Evolutionary conservation across 2,888 invertebrate species (phyloP).

Genomic region (Spatulosminthurus flaviceps): DNA sequence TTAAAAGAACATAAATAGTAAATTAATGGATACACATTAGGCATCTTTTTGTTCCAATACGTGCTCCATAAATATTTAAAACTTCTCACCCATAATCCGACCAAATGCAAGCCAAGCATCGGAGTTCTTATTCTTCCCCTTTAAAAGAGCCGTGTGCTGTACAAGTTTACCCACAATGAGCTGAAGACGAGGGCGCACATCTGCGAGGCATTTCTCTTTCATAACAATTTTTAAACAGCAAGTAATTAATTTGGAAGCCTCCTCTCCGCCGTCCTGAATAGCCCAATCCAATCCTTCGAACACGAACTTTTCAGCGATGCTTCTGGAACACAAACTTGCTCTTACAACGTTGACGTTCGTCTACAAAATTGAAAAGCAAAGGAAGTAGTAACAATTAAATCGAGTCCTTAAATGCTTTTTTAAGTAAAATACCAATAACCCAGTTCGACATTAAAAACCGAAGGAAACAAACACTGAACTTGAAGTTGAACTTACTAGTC

Average conservation of each 20-base stretch:
- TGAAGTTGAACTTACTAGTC: conserved; percentile 15
- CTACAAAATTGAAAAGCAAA: conserved; percentile 19
- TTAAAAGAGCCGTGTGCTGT: conserved; percentile 54
- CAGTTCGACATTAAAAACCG: too few relatives aligned
- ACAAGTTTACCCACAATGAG: conserved; percentile 56
- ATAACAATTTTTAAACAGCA: conserved; percentile 46
- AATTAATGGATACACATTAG: not conserved
- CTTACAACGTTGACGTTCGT: conserved; percentile 27
- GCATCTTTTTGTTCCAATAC: too few relatives aligned
- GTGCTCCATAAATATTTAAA: not conserved
- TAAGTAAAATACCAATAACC: too few relatives aligned
- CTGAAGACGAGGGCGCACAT: conserved; percentile 45
- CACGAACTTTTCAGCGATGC: conserved; percentile 54
- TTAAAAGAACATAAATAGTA: not conserved
- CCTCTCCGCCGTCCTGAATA: conserved; percentile 55
- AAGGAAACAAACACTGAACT: too few relatives aligned
- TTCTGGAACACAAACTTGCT: conserved; percentile 41
- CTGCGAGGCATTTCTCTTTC: conserved; percentile 50
- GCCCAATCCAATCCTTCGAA: conserved; percentile 60
- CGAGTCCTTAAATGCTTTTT: too few relatives aligned
- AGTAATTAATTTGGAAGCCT: conserved; percentile 53
- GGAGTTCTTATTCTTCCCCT: conserved; percentile 46
- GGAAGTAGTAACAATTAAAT: too few relatives aligned
- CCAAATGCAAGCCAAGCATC: conserved; percentile 59
- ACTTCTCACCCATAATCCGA: conserved; percentile 54